Conservation (phyloP, 2,888 invertebrate genomes). For the Drosophila fungiperda region DNA sequence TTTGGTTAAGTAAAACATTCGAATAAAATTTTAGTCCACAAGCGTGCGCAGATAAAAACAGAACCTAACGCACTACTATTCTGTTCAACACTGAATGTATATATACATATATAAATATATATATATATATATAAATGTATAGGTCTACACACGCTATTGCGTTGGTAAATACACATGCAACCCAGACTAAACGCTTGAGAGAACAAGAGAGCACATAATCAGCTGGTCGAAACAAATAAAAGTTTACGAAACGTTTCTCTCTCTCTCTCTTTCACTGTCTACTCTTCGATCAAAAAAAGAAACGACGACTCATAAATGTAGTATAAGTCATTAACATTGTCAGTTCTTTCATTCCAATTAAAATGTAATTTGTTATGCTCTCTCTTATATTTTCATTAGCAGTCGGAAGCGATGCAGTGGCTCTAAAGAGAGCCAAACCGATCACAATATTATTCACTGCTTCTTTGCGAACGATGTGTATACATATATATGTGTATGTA, state of each 20-base stretch:
- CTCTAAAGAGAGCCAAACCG: background rate
- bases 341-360: slow-evolving; percentile 1
- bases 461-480: background rate
- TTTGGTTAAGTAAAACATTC: slow-evolving; percentile 6
- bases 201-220: slow-evolving; percentile 9
- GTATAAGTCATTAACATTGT: slow-evolving; percentile 3
- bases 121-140: too few relatives aligned
- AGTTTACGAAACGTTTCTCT: background rate
- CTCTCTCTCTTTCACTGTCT: background rate
- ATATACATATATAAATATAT: background rate
- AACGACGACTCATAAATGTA: background rate
- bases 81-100: slow-evolving; percentile 14
- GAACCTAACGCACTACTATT: slow-evolving; percentile 15
- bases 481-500: background rate
- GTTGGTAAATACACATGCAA: background rate
- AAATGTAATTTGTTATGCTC: background rate
- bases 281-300: background rate
- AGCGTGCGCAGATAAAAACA: background rate
- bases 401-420: background rate
- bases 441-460: background rate
- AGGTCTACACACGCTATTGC: background rate
- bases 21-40: background rate
- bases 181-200: background rate
- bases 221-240: background rate
- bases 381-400: background rate